phyloP scores from a whole-genome alignment of 1,140 invertebrate genomes.

The Potamilus streckersoni region DNA sequence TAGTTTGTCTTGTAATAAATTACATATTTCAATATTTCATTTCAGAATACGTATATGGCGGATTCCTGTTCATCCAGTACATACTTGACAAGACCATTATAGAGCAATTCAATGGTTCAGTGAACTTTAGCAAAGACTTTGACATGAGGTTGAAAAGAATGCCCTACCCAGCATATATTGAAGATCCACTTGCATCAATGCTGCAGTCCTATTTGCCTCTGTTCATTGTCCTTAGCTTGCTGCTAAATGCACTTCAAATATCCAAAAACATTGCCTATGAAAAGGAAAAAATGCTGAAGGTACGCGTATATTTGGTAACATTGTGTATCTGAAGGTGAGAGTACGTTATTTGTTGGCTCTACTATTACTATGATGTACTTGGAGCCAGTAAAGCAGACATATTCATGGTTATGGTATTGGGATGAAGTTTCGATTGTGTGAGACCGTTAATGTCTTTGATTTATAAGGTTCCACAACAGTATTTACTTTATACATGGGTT shows the following conservation, averaged over 20 bases:
- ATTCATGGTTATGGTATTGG: too few species aligned
- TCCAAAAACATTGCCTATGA: conserved; percentile 61
- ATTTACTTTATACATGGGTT: too few species aligned
- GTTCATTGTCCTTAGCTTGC: conserved; percentile 76
- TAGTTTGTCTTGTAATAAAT: too few species aligned
- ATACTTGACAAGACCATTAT: conserved; percentile 74
- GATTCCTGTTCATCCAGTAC: conserved; percentile 78
- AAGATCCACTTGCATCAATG: conserved; percentile 44
- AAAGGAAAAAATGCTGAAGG: conserved; percentile 65
- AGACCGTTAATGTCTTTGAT: too few species aligned
- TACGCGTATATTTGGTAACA: conserved; percentile 19
- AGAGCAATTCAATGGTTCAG: conserved; percentile 39
- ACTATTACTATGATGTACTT: too few species aligned
- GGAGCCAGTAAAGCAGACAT: too few species aligned
- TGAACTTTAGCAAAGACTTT: conserved; percentile 7
- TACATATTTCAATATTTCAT: background rate
- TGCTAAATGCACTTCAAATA: conserved; percentile 63
- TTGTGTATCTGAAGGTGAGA: too few species aligned
- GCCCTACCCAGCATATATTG: conserved; percentile 57
- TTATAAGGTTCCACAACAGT: too few species aligned
- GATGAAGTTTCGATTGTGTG: too few species aligned
- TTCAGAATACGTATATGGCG: conserved; percentile 76
- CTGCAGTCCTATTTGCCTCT: conserved; percentile 65
- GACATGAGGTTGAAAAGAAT: conserved; percentile 68
- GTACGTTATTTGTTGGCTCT: too few species aligned